These are phyloP conservation scores for Octodonta nipae DNA, from an alignment of 2,888 invertebrate species.

Conservation along the genomic window DNA sequence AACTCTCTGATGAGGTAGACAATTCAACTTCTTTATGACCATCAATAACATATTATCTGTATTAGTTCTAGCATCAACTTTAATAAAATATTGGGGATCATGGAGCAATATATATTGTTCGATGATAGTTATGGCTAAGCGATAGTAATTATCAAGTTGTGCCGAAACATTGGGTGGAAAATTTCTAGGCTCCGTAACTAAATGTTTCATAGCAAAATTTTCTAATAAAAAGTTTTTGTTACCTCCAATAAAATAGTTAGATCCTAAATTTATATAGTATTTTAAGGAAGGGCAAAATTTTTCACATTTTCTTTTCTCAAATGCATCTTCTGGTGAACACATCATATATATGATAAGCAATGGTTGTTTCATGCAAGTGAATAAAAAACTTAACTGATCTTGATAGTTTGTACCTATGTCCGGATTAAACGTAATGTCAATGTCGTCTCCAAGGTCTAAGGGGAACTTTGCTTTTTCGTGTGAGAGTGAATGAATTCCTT, in stretches of 20 bases:
- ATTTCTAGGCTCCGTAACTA: conserved; percentile 38
- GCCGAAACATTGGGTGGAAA: conserved; percentile 34
- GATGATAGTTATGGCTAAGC: conserved; percentile 35
- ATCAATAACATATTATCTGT: conserved; percentile 39
- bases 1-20: conserved; percentile 29
- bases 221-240: no score
- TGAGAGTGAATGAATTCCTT: no score
- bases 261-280: conserved; percentile 21
- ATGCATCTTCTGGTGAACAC: conserved; percentile 42
- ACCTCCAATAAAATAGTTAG: no score
- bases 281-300: conserved; percentile 26
- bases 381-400: conserved; percentile 29
- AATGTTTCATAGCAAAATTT: conserved; percentile 37
- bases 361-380: conserved; percentile 24
- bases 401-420: conserved; percentile 23
- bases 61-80: conserved; percentile 44
- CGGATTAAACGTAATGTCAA: conserved; percentile 17
- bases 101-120: conserved; percentile 41
- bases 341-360: conserved; percentile 43
- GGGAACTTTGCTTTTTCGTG: no score
- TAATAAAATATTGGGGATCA: conserved; percentile 42
- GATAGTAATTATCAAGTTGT: conserved; percentile 41
- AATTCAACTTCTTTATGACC: conserved; percentile 35
- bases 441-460: no score
- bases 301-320: conserved; percentile 30